Evolutionary conservation across 37 sponge, comb jelly and placozoan species (phyloP), one percentile per base, ranked within the genome.

Genomic region (Theonella swinhoei): DNA sequence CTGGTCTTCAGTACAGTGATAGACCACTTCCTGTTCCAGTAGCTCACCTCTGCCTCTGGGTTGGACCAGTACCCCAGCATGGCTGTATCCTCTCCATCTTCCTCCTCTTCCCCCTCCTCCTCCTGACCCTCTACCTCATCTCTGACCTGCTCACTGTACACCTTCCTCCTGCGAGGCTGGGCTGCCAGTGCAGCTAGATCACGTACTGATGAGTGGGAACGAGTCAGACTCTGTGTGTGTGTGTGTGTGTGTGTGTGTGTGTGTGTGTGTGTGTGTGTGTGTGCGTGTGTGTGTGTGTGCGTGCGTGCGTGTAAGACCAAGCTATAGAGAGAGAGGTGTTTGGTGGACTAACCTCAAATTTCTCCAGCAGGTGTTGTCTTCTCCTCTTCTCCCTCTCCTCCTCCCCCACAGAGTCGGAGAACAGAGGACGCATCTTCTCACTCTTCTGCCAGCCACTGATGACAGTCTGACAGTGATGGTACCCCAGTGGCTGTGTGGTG

Each of bases 401-500:
- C 28, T 65, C 67, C 31, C 65, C 74, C 0, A 5, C 4, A n/a
- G 31, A 28, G 23, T 75, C 37, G 43, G 40, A 32, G 42, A 91
- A 67, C 32, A 91, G 58, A 42, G 87, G 91, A 5, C 54, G 42
- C 81, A 90, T 75, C 39, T 68, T 39, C 7, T 62, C 41, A 47
- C 72, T 71, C 64, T 80, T 87, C 33, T 72, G 78, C 94, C 94
- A 94, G 3, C 94, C 88, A 35, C 62, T 1, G 28, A 90, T 14
- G 0, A 94, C 87, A 0, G 88, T 82, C 59, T 77, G 70, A n/a
- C 85, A 64, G 61, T 94, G 88, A 4, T 71, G 77, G 68, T 84
- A 91, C 17, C 94, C 94, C 25, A 91, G 36, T 5, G 68, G 77
- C 94, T 94, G 64, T 23, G 37, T 4, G 58, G n/a, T n/a, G n/a